Evolutionary conservation across 2,797 vertebrate genomes (phyloP).

Genomic region (Eulemur rubriventer): DNA sequence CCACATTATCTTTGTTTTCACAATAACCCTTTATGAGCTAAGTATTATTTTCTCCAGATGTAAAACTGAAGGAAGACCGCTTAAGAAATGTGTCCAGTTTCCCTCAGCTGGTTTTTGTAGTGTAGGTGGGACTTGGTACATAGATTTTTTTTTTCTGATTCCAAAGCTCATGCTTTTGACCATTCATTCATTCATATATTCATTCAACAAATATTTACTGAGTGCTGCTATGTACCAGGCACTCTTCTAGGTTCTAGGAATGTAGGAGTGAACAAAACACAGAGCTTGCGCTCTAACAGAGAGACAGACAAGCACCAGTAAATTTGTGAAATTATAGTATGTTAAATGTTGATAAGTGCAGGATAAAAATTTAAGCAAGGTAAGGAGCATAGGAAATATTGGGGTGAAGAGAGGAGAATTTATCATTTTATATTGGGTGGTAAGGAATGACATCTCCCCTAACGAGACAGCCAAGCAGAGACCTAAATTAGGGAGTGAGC

Average conservation of each 20-base stretch:
- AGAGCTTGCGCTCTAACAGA: background rate
- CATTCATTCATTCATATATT: background rate
- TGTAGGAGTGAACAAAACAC: background rate
- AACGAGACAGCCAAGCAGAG: background rate
- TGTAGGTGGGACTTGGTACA: background rate
- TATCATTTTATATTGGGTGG: background rate
- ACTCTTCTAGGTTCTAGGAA: background rate
- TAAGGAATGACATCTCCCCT: background rate
- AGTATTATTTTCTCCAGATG: slow-evolving; percentile 15
- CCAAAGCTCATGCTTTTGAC: background rate
- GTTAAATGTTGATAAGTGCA: background rate
- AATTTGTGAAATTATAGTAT: background rate
- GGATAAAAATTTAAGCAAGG: background rate
- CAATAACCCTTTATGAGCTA: background rate
- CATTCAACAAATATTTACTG: background rate
- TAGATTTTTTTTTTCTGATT: background rate
- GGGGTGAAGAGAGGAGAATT: background rate
- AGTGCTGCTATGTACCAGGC: background rate
- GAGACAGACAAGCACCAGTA: background rate
- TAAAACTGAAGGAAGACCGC: background rate
- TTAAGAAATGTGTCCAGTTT: background rate
- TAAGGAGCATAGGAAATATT: background rate
- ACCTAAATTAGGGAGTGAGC: background rate
- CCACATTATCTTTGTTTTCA: slow-evolving; percentile 12
- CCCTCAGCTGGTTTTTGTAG: background rate